Evolutionary conservation across 2,888 invertebrate genomes (phyloP), one percentile per base, ranked within the genome.

Genomic region (Laspeyria flexula): DNA sequence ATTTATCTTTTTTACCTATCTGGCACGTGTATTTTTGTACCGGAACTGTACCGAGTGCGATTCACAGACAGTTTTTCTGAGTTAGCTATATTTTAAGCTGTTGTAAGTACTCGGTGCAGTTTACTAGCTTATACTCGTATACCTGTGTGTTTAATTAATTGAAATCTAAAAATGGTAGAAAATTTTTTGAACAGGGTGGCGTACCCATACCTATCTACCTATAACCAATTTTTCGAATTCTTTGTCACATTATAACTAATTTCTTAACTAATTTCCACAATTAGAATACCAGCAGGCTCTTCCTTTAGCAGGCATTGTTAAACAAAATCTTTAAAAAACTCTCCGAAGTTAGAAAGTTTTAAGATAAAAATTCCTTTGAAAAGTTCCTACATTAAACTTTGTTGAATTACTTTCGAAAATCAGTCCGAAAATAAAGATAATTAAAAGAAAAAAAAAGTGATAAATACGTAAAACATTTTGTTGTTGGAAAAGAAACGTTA

Each of bases 291-390:
- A 57, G 55, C 55, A 55, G 37, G 34, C 43, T 42, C 43, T 42
- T 40, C 49, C 51, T 57, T 48, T 41, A 31, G 10, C 34, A 31
- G 43, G 53, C 43, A 59, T 70, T 70, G 71, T 66, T 57, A 59
- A 35, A 61, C 59, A 64, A 70, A 70, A 63, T 48, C 51, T 44
- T 50, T 53, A 31, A 5, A 43, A 44, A 65, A 57, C 43, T 66
- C 53, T 29, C 29, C 47, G 46, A 43, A 53, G 51, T 59, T 60
- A n/a, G 6, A 30, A 59, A 61, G 50, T 61, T 64, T 46, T 30
- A n/a, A 51, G 67, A 69, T 61, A 67, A 67, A 70, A 67, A 67
- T 55, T 59, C 56, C 53, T 59, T 71, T 64, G 53, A 42, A 65
- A 71, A 67, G 44, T 59, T 69, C 34, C 15, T 45, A 37, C 64